Evolutionary conservation across 2,113 vertebrate species (phyloP).

Genomic region (Litocranius walleri): DNA sequence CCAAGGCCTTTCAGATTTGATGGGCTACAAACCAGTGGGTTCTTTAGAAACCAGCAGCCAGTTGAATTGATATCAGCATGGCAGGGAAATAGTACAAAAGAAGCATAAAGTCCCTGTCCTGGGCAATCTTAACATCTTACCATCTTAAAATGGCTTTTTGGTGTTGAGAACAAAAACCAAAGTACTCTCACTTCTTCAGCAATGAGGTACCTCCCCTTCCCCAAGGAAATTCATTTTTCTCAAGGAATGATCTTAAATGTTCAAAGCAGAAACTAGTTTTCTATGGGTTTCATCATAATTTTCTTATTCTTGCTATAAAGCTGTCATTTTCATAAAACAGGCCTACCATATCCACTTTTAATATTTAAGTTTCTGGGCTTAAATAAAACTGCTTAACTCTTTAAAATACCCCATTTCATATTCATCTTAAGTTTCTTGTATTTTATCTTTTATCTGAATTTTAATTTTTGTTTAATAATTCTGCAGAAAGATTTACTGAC

Average conservation of each 20-base stretch:
- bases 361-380: background rate
- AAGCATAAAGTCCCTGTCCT: background rate
- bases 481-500: background rate
- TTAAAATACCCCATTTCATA: background rate
- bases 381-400: background rate
- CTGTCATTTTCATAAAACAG: background rate
- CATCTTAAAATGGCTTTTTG: background rate
- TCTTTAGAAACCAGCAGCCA: background rate
- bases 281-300: background rate
- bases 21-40: background rate
- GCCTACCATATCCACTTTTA: background rate
- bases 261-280: background rate
- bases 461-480: background rate
- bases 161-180: background rate
- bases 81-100: background rate
- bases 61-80: background rate
- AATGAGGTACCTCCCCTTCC: background rate
- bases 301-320: background rate
- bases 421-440: constrained; percentile 16
- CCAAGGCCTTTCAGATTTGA: background rate
- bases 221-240: background rate
- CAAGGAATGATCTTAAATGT: background rate
- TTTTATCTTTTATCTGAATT: background rate
- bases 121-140: background rate
- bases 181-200: background rate